phyloP scores from a whole-genome alignment of 2,888 invertebrate species.

The Leucophenga montana region DNA sequence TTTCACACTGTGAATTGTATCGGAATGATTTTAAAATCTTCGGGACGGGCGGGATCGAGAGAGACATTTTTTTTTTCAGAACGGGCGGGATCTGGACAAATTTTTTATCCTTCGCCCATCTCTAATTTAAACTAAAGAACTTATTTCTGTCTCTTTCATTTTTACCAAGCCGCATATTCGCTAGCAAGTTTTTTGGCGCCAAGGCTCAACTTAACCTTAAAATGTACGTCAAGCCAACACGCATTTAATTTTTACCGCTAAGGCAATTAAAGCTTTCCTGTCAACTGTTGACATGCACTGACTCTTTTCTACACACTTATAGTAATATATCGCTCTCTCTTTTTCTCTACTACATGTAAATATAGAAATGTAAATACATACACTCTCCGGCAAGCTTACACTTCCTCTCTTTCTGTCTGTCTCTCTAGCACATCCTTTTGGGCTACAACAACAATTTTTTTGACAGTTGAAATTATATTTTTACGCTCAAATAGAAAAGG shows the following conservation, averaged over 20 bases:
- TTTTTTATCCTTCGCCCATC: no score
- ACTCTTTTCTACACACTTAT: neutral
- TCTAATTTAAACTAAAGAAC: no score
- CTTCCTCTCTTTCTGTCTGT: neutral
- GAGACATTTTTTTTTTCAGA: no score
- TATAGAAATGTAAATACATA: no score
- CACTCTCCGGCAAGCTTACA: no score
- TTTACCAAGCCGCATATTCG: no score
- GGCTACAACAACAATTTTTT: neutral
- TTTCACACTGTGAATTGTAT: no score
- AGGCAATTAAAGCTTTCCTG: slow-evolving; percentile 27
- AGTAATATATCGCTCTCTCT: neutral
- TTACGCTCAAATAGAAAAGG: slow-evolving; percentile 22
- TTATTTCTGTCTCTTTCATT: no score
- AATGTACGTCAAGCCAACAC: neutral
- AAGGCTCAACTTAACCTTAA: slow-evolving; percentile 14
- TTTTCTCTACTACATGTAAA: no score
- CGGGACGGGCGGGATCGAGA: no score
- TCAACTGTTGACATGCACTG: slow-evolving; percentile 19
- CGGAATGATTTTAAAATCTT: no score
- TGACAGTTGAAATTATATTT: slow-evolving; percentile 27
- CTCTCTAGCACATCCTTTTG: neutral
- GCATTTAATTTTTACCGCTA: slow-evolving; percentile 12
- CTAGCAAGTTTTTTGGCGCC: slow-evolving; percentile 16
- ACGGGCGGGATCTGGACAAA: no score